A percentile compares a stretch with the other conserved stretches of the same genome.
Conservation (phyloP, 2,888 invertebrate species). For the Scelioninae gen. 1 region DNA sequence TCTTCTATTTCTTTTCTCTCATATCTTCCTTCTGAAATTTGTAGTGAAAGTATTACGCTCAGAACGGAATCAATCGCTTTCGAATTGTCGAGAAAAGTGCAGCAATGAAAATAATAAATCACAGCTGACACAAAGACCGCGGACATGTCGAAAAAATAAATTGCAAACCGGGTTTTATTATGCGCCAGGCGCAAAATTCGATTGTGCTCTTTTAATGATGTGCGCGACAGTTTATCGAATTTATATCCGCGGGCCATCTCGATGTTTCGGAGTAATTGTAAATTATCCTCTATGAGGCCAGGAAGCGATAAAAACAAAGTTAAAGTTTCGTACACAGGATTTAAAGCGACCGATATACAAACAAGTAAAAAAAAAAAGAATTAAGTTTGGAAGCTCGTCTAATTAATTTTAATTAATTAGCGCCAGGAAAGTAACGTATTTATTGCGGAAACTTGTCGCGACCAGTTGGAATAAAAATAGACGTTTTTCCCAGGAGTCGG, state of each 20-base stretch:
- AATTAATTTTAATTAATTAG: conserved; percentile 13
- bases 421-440: conserved; percentile 1
- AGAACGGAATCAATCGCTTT: conserved; percentile 57
- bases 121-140: conserved; percentile 7
- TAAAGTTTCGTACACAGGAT: background rate
- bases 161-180: conserved; percentile 9
- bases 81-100: conserved; percentile 57
- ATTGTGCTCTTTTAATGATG: conserved; percentile 24
- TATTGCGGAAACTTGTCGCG: too few relatives aligned
- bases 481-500: too few relatives aligned
- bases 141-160: conserved; percentile 21
- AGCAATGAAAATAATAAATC: conserved; percentile 45
- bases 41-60: conserved; percentile 48
- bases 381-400: background rate
- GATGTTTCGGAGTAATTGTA: conserved; percentile 21
- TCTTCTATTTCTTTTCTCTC: background rate
- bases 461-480: too few relatives aligned
- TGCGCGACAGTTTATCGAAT: conserved; percentile 9
- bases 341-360: background rate
- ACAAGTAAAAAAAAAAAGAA: conserved; percentile 5
- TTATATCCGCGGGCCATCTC: background rate
- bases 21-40: conserved; percentile 24
- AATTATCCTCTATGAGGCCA: conserved; percentile 9
- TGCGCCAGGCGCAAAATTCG: conserved; percentile 6
- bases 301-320: conserved; percentile 14